Conservation (phyloP, 2,113 vertebrate genomes). For the Labeo catla region DNA sequence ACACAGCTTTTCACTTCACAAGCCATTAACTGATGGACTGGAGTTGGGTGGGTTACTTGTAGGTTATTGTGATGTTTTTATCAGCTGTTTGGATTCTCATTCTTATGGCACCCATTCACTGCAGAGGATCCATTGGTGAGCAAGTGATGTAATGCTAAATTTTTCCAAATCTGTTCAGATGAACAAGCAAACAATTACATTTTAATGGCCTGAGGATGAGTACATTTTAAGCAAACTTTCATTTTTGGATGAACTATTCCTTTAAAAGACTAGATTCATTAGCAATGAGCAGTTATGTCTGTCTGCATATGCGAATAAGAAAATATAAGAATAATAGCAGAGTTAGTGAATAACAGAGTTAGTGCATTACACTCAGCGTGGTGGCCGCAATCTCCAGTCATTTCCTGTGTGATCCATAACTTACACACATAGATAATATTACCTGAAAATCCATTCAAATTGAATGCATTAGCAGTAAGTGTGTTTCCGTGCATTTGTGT, state of each 20-base stretch:
- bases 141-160: too few species aligned
- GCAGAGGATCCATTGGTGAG: too few species aligned
- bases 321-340: not conserved
- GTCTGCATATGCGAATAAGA: not conserved
- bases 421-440: not conserved
- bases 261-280: not conserved
- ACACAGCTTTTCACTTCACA: too few species aligned
- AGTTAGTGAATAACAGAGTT: not conserved
- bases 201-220: not conserved
- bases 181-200: too few species aligned
- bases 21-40: too few species aligned
- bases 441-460: slow-evolving; percentile 22
- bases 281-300: not conserved
- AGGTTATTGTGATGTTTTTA: too few species aligned
- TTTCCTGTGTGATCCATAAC: slow-evolving; percentile 16
- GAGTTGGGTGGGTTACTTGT: too few species aligned
- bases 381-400: slow-evolving; percentile 2
- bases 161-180: too few species aligned
- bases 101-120: too few species aligned
- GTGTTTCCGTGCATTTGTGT: slow-evolving; percentile 20
- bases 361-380: not conserved
- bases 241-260: too few species aligned
- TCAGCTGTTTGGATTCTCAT: too few species aligned
- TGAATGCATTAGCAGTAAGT: not conserved
- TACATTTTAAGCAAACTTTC: too few species aligned